phyloP scores from a whole-genome alignment of 2,113 vertebrate genomes.

The Halcyon senegalensis region DNA sequence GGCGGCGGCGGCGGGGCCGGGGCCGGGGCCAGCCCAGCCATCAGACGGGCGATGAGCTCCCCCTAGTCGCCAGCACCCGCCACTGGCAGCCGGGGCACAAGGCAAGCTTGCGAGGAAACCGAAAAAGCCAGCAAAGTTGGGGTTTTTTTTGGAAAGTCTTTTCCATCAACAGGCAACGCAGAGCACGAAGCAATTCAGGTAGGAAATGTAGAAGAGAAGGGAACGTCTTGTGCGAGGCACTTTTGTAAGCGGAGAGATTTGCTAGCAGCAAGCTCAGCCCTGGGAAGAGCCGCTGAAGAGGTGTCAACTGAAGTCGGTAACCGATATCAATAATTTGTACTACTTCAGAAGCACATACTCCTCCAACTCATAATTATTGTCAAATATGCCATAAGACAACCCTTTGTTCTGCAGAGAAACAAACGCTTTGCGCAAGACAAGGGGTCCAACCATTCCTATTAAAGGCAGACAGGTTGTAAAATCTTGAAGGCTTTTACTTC shows the following conservation, averaged over 20 bases:
- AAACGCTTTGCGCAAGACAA: background rate
- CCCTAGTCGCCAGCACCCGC: slow-evolving; percentile 75
- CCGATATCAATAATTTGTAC: background rate
- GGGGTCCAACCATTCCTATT: background rate
- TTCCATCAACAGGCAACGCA: slow-evolving; percentile 55
- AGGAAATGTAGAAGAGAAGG: background rate
- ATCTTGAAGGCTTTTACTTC: slow-evolving; percentile 7
- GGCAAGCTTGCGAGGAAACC: slow-evolving; percentile 18
- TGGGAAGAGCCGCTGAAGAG: background rate
- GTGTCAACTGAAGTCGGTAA: background rate
- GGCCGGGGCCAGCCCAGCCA: background rate
- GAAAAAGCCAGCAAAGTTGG: slow-evolving; percentile 68
- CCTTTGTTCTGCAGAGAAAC: background rate
- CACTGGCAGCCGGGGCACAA: slow-evolving; percentile 29
- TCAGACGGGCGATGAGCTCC: slow-evolving; percentile 78
- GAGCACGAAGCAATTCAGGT: slow-evolving; percentile 12
- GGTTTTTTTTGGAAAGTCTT: slow-evolving; percentile 74
- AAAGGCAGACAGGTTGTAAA: background rate
- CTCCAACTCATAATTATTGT: slow-evolving; percentile 30
- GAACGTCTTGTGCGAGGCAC: background rate
- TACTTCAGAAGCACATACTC: background rate
- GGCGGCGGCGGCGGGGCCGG: background rate
- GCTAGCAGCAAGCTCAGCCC: background rate
- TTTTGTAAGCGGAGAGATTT: background rate
- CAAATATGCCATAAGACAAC: background rate